Evolutionary conservation across 2,113 vertebrate species (phyloP).

Genomic region (Chionodraco myersi): DNA sequence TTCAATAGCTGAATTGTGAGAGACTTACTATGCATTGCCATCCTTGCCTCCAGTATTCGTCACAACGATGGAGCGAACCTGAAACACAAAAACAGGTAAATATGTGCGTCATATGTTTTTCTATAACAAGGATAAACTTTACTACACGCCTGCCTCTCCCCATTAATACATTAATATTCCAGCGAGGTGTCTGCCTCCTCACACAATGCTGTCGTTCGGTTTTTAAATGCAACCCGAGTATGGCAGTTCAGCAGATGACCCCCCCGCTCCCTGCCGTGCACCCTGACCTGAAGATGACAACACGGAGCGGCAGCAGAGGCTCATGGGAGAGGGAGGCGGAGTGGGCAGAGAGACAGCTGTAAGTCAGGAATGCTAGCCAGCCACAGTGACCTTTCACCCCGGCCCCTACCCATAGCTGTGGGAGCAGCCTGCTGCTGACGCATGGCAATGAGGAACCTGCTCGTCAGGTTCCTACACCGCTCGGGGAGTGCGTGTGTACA

Average conservation of each 20-base stretch:
- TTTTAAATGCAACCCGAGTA: background rate
- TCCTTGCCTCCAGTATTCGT: conserved; percentile 66
- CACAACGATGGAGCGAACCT: conserved; percentile 69
- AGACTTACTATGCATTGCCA: conserved; percentile 81
- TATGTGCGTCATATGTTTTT: background rate
- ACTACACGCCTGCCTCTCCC: background rate
- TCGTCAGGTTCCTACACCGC: conserved; percentile 60
- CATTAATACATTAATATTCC: conserved; percentile 17
- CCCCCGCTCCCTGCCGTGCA: conserved; percentile 2
- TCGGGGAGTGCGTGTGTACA: background rate
- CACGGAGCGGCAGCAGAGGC: conserved; percentile 34
- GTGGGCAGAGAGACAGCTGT: conserved; percentile 58
- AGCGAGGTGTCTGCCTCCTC: conserved; percentile 1
- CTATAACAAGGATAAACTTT: background rate
- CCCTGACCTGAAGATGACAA: conserved; percentile 52
- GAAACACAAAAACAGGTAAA: conserved; percentile 22
- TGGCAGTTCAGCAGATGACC: conserved; percentile 18
- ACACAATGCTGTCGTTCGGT: background rate
- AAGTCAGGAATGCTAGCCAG: conserved; percentile 61
- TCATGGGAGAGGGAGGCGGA: background rate
- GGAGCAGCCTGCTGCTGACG: conserved; percentile 69
- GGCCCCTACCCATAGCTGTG: conserved; percentile 69
- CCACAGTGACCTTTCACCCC: conserved; percentile 69
- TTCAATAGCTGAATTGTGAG: background rate
- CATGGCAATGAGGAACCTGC: conserved; percentile 62